Evolutionary conservation across 1,140 invertebrate species (phyloP).

Genomic region (Anastrepha obliqua): DNA sequence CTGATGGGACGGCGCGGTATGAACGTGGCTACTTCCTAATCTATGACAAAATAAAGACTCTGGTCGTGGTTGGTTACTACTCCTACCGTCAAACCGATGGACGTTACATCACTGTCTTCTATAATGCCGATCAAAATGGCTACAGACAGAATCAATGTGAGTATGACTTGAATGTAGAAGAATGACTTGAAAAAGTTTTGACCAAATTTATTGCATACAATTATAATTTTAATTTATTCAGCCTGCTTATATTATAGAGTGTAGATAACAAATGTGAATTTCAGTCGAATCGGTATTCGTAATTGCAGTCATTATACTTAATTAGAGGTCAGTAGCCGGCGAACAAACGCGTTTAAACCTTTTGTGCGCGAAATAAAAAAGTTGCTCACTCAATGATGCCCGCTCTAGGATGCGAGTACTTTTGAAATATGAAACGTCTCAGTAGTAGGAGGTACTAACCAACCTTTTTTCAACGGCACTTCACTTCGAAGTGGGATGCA

Average conservation of each 20-base stretch:
- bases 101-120: conserved; percentile 70
- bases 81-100: conserved; percentile 69
- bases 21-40: conserved; percentile 69
- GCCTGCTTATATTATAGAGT: background rate
- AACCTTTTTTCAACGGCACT: no score
- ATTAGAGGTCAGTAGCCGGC: no score
- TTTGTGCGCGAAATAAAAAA: no score
- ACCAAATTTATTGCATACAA: background rate
- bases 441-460: no score
- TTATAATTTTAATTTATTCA: conserved; percentile 38
- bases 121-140: conserved; percentile 71
- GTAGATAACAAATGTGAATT: background rate
- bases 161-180: conserved; percentile 50
- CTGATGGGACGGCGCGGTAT: conserved; percentile 69
- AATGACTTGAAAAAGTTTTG: background rate
- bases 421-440: no score
- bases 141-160: conserved; percentile 72
- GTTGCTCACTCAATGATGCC: no score
- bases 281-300: no score
- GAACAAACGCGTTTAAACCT: no score
- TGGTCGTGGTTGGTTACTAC: conserved; percentile 72
- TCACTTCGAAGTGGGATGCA: no score
- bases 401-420: no score
- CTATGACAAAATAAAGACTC: conserved; percentile 64
- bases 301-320: no score